A percentile compares a stretch with the other conserved stretches of the same genome.
Conservation (phyloP, 2,888 invertebrate genomes). For the Rhaphigaster nebulosa region DNA sequence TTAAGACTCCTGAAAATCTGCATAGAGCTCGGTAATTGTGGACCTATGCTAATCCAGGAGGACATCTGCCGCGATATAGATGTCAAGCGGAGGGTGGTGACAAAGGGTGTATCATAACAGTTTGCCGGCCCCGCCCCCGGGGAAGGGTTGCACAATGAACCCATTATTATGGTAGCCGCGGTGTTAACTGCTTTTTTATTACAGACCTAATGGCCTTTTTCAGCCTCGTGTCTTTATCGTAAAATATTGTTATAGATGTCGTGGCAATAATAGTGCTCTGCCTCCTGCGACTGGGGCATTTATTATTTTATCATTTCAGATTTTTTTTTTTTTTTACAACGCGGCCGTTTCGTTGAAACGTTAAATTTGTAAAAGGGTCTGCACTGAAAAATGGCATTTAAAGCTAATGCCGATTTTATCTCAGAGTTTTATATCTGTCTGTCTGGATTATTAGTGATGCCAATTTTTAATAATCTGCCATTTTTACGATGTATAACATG, state of each 20-base stretch:
- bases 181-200: constrained; percentile 60
- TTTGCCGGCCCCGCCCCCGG: constrained; percentile 45
- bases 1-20: constrained; percentile 32
- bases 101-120: constrained; percentile 53
- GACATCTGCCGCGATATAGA: constrained; percentile 47
- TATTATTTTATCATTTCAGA: constrained; percentile 17
- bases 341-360: neutral
- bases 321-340: neutral
- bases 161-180: constrained; percentile 55
- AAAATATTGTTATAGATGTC: constrained; percentile 56
- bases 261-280: constrained; percentile 3
- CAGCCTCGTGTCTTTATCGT: constrained; percentile 54
- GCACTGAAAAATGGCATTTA: neutral
- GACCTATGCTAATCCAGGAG: constrained; percentile 29
- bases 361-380: neutral
- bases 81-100: constrained; percentile 48
- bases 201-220: constrained; percentile 52
- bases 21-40: constrained; percentile 29
- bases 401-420: neutral
- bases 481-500: neutral
- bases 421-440: neutral
- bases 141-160: constrained; percentile 57
- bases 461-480: neutral
- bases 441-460: neutral
- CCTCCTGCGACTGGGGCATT: neutral